Percentiles rank a stretch among this genome's conserved stretches.
Evolutionary conservation across 2,797 vertebrate genomes (phyloP).

Genomic region (Myotis findleyi): DNA sequence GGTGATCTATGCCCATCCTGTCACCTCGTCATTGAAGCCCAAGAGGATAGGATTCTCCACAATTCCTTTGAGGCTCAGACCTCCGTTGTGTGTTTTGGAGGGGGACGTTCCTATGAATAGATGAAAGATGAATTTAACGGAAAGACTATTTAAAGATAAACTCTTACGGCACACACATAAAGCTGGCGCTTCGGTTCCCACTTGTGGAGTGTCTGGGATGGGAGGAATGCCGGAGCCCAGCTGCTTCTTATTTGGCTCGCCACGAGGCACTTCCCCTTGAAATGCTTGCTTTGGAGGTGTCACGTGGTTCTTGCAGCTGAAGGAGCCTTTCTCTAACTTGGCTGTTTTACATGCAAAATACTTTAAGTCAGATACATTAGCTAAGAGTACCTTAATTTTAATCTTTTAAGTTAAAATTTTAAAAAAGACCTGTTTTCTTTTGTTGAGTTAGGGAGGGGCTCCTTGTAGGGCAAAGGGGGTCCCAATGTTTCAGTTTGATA

Average conservation of each 20-base stretch:
- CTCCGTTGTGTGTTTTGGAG: not conserved
- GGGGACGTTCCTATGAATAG: not conserved
- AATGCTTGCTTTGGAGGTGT: not conserved
- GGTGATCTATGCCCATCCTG: not conserved
- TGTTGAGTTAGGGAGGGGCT: not conserved
- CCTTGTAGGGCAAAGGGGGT: not conserved
- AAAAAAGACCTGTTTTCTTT: constrained; percentile 36
- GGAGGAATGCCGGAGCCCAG: not conserved
- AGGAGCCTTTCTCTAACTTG: constrained; percentile 12
- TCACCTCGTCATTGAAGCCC: not conserved
- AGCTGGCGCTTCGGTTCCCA: constrained; percentile 17
- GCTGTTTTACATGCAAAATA: constrained; percentile 62
- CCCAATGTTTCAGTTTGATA: constrained; percentile 20
- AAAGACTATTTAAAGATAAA: constrained; percentile 56
- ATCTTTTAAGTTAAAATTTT: constrained; percentile 1
- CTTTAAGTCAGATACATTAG: constrained; percentile 52
- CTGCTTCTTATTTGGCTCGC: constrained; percentile 61
- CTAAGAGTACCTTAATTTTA: constrained; percentile 41
- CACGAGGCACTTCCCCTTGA: not conserved
- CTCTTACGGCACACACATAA: not conserved
- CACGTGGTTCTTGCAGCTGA: constrained; percentile 39
- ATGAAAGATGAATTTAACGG: constrained; percentile 55
- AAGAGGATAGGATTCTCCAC: not conserved
- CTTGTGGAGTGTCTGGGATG: not conserved
- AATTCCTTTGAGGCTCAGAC: not conserved